These are phyloP conservation scores for Saccopteryx bilineata DNA, from an alignment of 2,113 vertebrate genomes.

Conservation along the genomic window DNA sequence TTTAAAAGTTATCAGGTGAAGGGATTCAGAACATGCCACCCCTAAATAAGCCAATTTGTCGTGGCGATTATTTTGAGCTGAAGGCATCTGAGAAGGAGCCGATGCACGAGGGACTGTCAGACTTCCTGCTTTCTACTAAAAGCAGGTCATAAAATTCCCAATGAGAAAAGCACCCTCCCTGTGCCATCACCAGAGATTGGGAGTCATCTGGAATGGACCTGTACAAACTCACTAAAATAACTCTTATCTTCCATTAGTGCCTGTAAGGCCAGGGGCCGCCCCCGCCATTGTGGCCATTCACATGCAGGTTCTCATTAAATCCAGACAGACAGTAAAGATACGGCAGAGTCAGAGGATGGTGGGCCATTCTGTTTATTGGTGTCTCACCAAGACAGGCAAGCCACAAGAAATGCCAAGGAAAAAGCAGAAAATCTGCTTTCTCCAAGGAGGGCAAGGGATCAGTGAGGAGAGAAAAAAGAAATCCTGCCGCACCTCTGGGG, in stretches of 20 bases:
- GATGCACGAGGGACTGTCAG: not conserved
- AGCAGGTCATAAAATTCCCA: not conserved
- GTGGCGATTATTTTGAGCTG: not conserved
- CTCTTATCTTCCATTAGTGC: not conserved
- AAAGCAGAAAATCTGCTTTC: too few species aligned
- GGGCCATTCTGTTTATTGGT: too few species aligned
- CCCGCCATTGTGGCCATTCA: too few species aligned
- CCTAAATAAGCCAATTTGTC: not conserved
- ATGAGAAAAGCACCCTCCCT: not conserved
- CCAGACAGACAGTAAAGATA: too few species aligned
- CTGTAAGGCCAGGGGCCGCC: too few species aligned
- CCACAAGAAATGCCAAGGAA: too few species aligned
- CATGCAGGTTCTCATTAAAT: too few species aligned
- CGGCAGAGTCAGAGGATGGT: too few species aligned
- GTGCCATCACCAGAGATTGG: not conserved
- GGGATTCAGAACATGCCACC: not conserved
- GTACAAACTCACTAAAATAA: not conserved
- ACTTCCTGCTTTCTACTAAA: not conserved
- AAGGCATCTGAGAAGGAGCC: not conserved
- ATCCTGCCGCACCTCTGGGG: too few species aligned
- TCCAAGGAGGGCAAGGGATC: too few species aligned
- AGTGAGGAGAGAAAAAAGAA: too few species aligned
- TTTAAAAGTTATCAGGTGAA: not conserved
- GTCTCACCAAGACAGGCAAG: too few species aligned
- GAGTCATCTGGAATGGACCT: not conserved